Conservation (phyloP, 2,113 vertebrate species). For the Petrocephalus microphthalmus region DNA sequence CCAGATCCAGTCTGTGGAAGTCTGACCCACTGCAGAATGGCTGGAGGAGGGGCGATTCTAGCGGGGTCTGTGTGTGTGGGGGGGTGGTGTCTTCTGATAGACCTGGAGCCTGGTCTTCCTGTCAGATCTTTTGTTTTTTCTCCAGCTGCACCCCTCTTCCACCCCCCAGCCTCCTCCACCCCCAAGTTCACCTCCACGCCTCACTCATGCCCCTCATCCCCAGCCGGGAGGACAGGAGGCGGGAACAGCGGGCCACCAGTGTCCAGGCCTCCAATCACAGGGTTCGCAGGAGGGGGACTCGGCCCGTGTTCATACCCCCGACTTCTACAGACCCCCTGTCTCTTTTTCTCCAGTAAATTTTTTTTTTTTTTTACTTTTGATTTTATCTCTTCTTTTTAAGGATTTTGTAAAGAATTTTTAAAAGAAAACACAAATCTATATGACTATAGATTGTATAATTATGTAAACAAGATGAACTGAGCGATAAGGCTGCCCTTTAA, state of each 20-base stretch:
- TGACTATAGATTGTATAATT: slow-evolving; percentile 58
- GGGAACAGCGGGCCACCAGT: background rate
- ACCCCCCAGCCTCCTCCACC: slow-evolving; percentile 25
- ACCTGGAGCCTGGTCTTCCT: slow-evolving; percentile 51
- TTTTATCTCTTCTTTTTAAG: slow-evolving; percentile 50
- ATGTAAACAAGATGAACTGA: slow-evolving; percentile 53
- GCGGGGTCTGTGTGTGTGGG: background rate
- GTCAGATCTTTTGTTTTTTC: slow-evolving; percentile 36
- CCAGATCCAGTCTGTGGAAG: slow-evolving; percentile 98
- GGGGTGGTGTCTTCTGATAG: slow-evolving; percentile 31
- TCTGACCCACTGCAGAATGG: slow-evolving; percentile 64
- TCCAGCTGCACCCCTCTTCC: background rate
- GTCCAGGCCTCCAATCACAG: slow-evolving; percentile 27
- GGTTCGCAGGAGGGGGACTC: slow-evolving; percentile 35
- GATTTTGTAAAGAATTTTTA: slow-evolving; percentile 64
- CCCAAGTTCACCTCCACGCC: slow-evolving; percentile 28
- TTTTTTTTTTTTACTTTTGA: slow-evolving; percentile 23
- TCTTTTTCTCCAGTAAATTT: slow-evolving; percentile 43
- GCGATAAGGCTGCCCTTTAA: slow-evolving; percentile 67
- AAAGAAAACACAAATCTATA: slow-evolving; percentile 56
- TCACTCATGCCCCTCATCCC: slow-evolving; percentile 16
- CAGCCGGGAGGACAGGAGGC: slow-evolving; percentile 10
- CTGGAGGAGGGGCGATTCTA: slow-evolving; percentile 18
- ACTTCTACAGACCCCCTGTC: slow-evolving; percentile 35
- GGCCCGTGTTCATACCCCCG: slow-evolving; percentile 39